Conservation (phyloP, 92 coral and sea anemone genomes). For the Epizoanthus scotinus region DNA sequence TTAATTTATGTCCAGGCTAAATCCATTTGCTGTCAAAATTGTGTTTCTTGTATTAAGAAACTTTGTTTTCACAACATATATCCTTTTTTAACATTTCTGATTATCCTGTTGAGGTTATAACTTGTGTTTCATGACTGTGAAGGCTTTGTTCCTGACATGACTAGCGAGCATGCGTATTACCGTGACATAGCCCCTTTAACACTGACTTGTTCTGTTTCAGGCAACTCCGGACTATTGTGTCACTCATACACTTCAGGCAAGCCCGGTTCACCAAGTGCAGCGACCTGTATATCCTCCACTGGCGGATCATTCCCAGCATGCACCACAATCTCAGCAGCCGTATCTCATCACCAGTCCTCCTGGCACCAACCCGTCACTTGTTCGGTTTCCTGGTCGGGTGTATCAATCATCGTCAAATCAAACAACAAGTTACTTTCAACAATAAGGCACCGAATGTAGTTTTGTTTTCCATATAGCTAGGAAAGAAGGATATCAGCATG, state of each 20-base stretch:
- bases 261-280: conserved; percentile 7
- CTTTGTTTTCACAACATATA: too few species aligned
- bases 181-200: too few species aligned
- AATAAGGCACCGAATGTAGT: conserved; percentile 3
- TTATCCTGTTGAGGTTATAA: too few species aligned
- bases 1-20: too few species aligned
- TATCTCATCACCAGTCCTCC: conserved; percentile 43
- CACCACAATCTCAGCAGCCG: conserved; percentile 15
- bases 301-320: conserved; percentile 12
- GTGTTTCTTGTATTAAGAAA: too few species aligned
- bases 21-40: too few species aligned
- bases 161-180: too few species aligned
- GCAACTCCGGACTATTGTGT: conserved; percentile 21
- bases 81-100: too few species aligned
- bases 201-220: background rate
- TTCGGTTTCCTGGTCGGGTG: conserved; percentile 25
- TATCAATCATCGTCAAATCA: conserved; percentile 34
- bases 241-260: conserved; percentile 6
- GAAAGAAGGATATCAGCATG: background rate
- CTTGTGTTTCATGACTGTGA: too few species aligned
- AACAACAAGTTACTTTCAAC: conserved; percentile 37
- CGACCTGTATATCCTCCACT: conserved; percentile 14
- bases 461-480: conserved; percentile 14
- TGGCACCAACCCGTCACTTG: conserved; percentile 37
- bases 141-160: too few species aligned